These are phyloP conservation scores for Channa argus DNA, from an alignment of 2,113 vertebrate species.

Conservation along the genomic window DNA sequence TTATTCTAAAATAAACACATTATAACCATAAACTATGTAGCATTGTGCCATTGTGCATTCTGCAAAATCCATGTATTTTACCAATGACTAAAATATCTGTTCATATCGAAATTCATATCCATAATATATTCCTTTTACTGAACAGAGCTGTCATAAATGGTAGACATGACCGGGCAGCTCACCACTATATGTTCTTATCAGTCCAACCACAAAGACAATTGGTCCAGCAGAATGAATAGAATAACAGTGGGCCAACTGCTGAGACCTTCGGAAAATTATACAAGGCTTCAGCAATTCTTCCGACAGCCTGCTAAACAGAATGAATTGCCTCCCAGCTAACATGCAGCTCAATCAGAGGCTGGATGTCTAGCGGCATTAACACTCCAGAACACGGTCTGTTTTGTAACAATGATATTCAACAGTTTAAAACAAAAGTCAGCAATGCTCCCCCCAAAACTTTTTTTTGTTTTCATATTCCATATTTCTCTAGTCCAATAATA, in stretches of 20 bases:
- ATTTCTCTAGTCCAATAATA: not conserved
- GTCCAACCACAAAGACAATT: conserved; percentile 36
- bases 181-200: conserved; percentile 41
- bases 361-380: conserved; percentile 44
- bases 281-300: conserved; percentile 36
- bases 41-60: not conserved
- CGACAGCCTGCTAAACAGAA: conserved; percentile 61
- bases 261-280: conserved; percentile 41
- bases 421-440: conserved; percentile 26
- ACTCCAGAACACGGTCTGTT: conserved; percentile 34
- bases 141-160: not conserved
- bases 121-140: conserved; percentile 4
- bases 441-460: conserved; percentile 12
- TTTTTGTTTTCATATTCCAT: conserved; percentile 15
- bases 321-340: conserved; percentile 43
- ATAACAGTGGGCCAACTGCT: conserved; percentile 17
- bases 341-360: conserved; percentile 53
- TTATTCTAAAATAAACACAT: too few species aligned
- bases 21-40: conserved; percentile 3
- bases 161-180: conserved; percentile 18
- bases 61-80: conserved; percentile 8
- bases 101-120: conserved; percentile 24
- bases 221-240: conserved; percentile 14
- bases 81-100: conserved; percentile 2
- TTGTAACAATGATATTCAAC: conserved; percentile 27